These are phyloP conservation scores for Sycophila texana DNA, from an alignment of 2,888 invertebrate species.

Conservation along the genomic window DNA sequence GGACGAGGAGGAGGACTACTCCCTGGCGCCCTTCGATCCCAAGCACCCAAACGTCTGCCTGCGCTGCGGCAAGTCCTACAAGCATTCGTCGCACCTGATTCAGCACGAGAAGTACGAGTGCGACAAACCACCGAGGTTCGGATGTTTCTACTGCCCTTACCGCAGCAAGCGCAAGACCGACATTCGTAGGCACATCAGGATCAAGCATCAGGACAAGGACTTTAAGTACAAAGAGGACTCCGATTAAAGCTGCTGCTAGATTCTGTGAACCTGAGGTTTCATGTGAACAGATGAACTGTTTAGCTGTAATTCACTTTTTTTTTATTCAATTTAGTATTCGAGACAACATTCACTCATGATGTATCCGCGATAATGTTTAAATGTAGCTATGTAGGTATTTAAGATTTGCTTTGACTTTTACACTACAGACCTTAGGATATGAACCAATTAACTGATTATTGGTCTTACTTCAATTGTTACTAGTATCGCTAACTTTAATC, in stretches of 20 bases:
- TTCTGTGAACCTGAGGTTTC: too few relatives aligned
- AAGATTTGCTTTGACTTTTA: too few relatives aligned
- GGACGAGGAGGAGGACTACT: constrained; percentile 35
- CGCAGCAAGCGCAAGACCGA: constrained; percentile 52
- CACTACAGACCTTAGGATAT: too few relatives aligned
- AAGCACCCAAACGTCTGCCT: constrained; percentile 52
- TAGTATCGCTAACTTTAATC: too few relatives aligned
- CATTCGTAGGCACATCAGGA: constrained; percentile 40
- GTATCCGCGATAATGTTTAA: too few relatives aligned
- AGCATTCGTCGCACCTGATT: constrained; percentile 61
- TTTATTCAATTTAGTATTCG: too few relatives aligned
- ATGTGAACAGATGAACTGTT: too few relatives aligned
- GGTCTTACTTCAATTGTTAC: too few relatives aligned
- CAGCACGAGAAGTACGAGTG: constrained; percentile 71
- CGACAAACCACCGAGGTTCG: constrained; percentile 69
- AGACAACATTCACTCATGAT: too few relatives aligned
- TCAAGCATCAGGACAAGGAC: constrained; percentile 47
- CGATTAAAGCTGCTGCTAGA: constrained; percentile 13
- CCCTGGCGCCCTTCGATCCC: background rate
- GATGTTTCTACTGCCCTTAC: constrained; percentile 70
- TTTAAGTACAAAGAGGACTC: constrained; percentile 39
- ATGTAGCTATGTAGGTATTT: too few relatives aligned
- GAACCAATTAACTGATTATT: too few relatives aligned
- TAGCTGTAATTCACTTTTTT: too few relatives aligned
- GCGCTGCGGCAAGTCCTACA: constrained; percentile 52